Evolutionary conservation across 2,888 invertebrate genomes (phyloP).

Genomic region (Rutpela maculata): DNA sequence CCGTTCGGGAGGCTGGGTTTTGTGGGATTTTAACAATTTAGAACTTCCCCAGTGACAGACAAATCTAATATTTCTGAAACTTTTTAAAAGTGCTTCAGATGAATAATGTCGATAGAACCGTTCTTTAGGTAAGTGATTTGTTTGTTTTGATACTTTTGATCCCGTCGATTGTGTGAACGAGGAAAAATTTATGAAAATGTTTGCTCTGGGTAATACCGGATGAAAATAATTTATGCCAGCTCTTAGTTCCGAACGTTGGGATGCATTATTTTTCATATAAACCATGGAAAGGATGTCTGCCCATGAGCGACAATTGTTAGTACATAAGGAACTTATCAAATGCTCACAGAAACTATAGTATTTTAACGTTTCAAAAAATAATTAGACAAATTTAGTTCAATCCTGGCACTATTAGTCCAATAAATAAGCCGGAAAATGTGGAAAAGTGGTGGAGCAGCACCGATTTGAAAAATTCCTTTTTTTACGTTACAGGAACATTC

Average conservation of each 20-base stretch:
- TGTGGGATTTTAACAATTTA: conserved; percentile 6
- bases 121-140: conserved; percentile 53
- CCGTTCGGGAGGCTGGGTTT: not conserved
- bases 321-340: no score
- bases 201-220: conserved; percentile 30
- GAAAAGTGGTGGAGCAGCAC: no score
- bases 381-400: no score
- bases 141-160: conserved; percentile 50
- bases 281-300: not conserved
- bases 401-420: no score
- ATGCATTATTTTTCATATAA: not conserved
- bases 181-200: conserved; percentile 35
- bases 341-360: no score
- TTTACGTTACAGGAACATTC: no score
- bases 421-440: no score
- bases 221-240: conserved; percentile 29
- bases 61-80: conserved; percentile 49
- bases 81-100: conserved; percentile 46
- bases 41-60: conserved; percentile 22
- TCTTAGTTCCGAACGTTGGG: conserved; percentile 3
- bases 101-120: conserved; percentile 41
- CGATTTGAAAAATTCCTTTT: no score
- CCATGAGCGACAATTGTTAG: not conserved
- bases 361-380: no score
- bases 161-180: conserved; percentile 9